Conservation (phyloP, 2,113 vertebrate species). For the Bubo scandiacus region DNA sequence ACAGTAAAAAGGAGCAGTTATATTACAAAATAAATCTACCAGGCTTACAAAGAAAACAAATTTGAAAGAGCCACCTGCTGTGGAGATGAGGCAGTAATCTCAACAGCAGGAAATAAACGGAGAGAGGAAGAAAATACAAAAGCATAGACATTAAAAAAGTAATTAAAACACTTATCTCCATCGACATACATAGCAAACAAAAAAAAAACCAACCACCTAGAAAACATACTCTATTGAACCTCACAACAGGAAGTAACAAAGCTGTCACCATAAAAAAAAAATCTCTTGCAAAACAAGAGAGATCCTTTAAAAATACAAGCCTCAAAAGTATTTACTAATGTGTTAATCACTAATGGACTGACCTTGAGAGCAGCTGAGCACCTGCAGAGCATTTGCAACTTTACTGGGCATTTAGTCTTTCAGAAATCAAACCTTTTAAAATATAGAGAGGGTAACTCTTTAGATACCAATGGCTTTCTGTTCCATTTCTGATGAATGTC, state of each 20-base stretch:
- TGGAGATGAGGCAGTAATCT: slow-evolving; percentile 80
- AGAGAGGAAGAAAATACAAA: slow-evolving; percentile 76
- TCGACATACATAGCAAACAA: slow-evolving; percentile 70
- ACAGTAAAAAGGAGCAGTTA: slow-evolving; percentile 70
- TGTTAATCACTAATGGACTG: slow-evolving; percentile 63
- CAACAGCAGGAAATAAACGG: slow-evolving; percentile 79
- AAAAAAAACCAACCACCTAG: slow-evolving; percentile 60
- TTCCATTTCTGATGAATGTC: background rate
- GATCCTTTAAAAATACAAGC: slow-evolving; percentile 48
- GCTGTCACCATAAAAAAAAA: slow-evolving; percentile 7
- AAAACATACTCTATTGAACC: slow-evolving; percentile 67
- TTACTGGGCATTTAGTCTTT: slow-evolving; percentile 2
- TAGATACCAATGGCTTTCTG: background rate
- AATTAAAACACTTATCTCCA: slow-evolving; percentile 86
- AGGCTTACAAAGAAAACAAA: slow-evolving; percentile 75
- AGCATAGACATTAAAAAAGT: slow-evolving; percentile 82
- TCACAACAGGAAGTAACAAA: slow-evolving; percentile 67
- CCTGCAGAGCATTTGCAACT: slow-evolving; percentile 36
- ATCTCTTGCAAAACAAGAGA: background rate
- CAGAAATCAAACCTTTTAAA: slow-evolving; percentile 35
- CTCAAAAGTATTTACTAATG: slow-evolving; percentile 58
- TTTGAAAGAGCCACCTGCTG: slow-evolving; percentile 80
- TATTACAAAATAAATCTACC: slow-evolving; percentile 79
- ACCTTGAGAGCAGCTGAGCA: slow-evolving; percentile 34
- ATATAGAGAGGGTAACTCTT: background rate